These are phyloP conservation scores for Papilio gigon DNA, from an alignment of 2,888 invertebrate species.

Conservation along the genomic window DNA sequence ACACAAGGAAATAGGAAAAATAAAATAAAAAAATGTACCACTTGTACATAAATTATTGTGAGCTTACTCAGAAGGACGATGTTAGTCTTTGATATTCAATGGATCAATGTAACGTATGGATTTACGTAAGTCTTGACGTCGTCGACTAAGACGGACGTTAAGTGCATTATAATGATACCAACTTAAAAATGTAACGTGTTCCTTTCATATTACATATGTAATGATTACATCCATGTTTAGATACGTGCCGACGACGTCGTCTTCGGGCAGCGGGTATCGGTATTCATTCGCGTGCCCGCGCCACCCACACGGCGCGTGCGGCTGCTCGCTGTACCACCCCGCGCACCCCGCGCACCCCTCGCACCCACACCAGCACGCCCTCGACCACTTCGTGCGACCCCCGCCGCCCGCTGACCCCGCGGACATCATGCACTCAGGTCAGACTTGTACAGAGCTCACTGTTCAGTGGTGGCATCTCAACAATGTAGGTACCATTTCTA, in stretches of 20 bases:
- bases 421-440: conserved; percentile 79
- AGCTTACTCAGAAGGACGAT: background rate
- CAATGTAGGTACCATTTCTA: background rate
- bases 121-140: background rate
- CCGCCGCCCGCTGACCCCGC: conserved; percentile 77
- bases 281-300: conserved; percentile 86
- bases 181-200: background rate
- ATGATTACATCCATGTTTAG: conserved; percentile 61
- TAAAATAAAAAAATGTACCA: background rate
- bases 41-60: background rate
- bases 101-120: background rate
- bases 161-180: background rate
- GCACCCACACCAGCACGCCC: conserved; percentile 80
- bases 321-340: conserved; percentile 82
- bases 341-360: conserved; percentile 78
- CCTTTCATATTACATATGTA: background rate
- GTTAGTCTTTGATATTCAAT: background rate
- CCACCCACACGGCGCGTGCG: conserved; percentile 89
- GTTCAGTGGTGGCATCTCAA: background rate
- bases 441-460: background rate
- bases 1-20: background rate
- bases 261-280: conserved; percentile 73
- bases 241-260: conserved; percentile 83
- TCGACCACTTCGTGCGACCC: conserved; percentile 81
- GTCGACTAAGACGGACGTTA: background rate